Base-by-base conservation (phyloP, 1,140 invertebrate genomes). In the Diabrotica virgifera region DNA sequence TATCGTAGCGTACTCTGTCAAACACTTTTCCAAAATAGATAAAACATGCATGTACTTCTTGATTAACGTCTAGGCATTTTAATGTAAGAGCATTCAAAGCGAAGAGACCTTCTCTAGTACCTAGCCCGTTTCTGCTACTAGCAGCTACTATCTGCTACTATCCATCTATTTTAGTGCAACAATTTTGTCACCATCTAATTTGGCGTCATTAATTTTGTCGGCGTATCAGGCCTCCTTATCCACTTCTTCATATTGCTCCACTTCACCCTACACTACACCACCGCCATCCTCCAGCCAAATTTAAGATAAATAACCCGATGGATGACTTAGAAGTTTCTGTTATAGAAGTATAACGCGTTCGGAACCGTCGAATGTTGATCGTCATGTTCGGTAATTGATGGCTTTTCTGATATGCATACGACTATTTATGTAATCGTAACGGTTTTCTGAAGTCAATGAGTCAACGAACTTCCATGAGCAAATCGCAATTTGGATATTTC, bases 281-380 rank as follows among this genome's bases (percentile, higher is more conserved):
- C 40, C 8, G 40, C n/a, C n/a, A 10, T 46, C 40, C n/a, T 46
- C n/a, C 40, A 10, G n/a, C 8, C 40, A 46, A 46, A 46, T 46
- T 46, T 46, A 46, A 46, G 40, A 46, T 46, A 46, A 46, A 46
- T 46, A 46, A n/a, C 40, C n/a, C 40, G 24, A 24, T 24, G 40
- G 40, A 46, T 46, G 40, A 46, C 40, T 46, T 46, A 46, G n/a
- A n/a, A 46, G 40, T 46, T 46, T 46, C 40, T n/a, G 40, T 46
- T 46, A n/a, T n/a, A n/a, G n/a, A n/a, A n/a, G 8, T 46, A n/a
- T 10, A 46, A 46, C n/a, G 40, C 8, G 40, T 46, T 46, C n/a
- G 5, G 40, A 46, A 46, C 40, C 40, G 40, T 46, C 40, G 40
- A 46, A 46, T 46, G 8, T 46, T 46, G 40, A 46, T 46, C n/a